Base-by-base conservation (phyloP, 2,888 invertebrate genomes). In the Epistrophella euchroma region DNA sequence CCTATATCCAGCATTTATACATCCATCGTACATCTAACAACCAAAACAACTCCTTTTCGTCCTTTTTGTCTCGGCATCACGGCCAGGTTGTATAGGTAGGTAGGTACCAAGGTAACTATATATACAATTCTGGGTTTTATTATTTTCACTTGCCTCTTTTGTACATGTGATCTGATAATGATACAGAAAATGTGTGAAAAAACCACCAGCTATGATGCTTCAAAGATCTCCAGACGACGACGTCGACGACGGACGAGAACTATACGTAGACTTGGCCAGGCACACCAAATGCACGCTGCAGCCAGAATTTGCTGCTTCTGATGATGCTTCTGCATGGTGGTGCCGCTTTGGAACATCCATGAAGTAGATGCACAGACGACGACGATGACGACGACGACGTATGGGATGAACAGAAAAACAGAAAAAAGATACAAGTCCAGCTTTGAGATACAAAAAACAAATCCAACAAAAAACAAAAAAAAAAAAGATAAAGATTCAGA, bases 111-210 rank as follows among this genome's bases (percentile, higher is more conserved):
- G 60, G 60, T 60, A 58, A 58, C 58, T 58, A 28, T 47, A 68
- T 68, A 68, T 68, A 86, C 77, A 78, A 66, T 86, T 86, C 74
- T 78, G 50, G 52, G 64, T 82, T 86, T 86, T 86, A 86, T 86
- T 86, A 86, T 86, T 82, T 86, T 86, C 86, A 82, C 82, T 87
- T 82, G 87, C 74, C 87, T 87, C 87, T 87, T 87, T 87, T 87
- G 87, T 87, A 87, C 87, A 83, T 87, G 86, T 86, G 87, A 87
- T 87, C 87, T 87, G 87, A 87, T 87, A 87, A 87, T 87, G 87
- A 87, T 87, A 87, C 79, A 87, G 87, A 87, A 87, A 87, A 87
- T 87, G 87, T 87, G 87, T 87, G 87, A 87, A 87, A 87, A 87
- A 87, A 87, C 87, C 87, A 83, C 87, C 87, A 87, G 82, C 87